phyloP scores from a whole-genome alignment of 2,888 invertebrate genomes.

The Drosophila fungiperda region DNA sequence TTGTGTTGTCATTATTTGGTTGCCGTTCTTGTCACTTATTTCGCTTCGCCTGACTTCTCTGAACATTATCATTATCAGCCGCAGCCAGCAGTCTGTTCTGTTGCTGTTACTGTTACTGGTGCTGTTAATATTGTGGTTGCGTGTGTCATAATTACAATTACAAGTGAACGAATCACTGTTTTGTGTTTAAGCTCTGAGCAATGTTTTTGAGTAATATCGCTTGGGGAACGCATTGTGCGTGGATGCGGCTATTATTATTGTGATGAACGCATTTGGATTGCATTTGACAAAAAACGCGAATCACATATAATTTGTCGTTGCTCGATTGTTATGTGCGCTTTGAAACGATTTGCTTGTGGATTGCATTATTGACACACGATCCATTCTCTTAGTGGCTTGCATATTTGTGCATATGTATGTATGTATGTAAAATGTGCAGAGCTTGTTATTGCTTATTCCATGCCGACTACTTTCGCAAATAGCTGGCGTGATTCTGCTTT shows the following conservation, averaged over 20 bases:
- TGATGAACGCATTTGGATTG: neutral
- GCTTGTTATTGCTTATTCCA: neutral
- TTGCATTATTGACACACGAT: neutral
- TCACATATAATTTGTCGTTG: neutral
- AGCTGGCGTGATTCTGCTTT: conserved; percentile 2
- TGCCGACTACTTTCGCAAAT: conserved; percentile 1
- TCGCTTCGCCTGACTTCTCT: conserved; percentile 9
- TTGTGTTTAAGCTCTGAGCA: conserved; percentile 29
- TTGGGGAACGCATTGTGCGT: conserved; percentile 22
- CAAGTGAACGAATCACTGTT: conserved; percentile 35
- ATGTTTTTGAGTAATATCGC: conserved; percentile 36
- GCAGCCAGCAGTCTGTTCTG: neutral
- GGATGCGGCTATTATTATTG: neutral
- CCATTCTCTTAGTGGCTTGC: conserved; percentile 1
- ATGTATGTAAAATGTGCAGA: neutral
- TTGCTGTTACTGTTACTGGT: conserved; percentile 15
- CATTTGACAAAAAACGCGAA: neutral
- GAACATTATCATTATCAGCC: conserved; percentile 47
- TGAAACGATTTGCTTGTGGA: neutral
- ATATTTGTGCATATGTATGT: neutral
- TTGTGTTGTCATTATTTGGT: conserved; percentile 34
- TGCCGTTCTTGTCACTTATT: conserved; percentile 33
- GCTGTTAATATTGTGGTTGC: conserved; percentile 21
- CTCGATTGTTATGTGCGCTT: neutral
- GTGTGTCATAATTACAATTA: conserved; percentile 54